Conservation (phyloP, 2,888 invertebrate species). For the Pachydiplax longipennis region DNA sequence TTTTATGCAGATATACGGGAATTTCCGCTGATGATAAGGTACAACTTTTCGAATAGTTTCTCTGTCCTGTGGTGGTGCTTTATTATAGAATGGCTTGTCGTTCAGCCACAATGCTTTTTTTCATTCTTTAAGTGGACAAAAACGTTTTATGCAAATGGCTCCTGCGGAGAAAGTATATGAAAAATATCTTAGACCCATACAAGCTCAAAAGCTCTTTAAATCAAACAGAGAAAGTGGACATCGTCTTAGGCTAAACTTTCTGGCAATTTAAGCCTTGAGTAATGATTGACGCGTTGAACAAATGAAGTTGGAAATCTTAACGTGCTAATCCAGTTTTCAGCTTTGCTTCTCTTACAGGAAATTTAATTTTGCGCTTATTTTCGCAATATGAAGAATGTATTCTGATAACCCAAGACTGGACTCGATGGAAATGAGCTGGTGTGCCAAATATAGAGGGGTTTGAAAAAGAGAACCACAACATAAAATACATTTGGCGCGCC, state of each 20-base stretch:
- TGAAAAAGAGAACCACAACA: too few species aligned
- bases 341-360: too few species aligned
- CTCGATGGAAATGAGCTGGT: too few species aligned
- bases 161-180: background rate
- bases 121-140: background rate
- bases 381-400: too few species aligned
- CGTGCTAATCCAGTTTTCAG: too few species aligned
- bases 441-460: too few species aligned
- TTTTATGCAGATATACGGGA: background rate
- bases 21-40: background rate
- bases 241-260: background rate
- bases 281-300: background rate
- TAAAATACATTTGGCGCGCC: too few species aligned
- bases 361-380: too few species aligned
- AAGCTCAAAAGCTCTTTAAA: background rate
- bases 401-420: too few species aligned
- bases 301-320: background rate
- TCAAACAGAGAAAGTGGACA: background rate
- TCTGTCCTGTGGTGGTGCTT: background rate
- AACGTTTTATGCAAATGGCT: conserved; percentile 24
- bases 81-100: background rate
- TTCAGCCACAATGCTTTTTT: background rate
- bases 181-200: background rate
- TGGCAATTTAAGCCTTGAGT: background rate
- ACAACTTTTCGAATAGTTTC: background rate